Percentiles rank a stretch among this genome's conserved stretches.
phyloP scores from a whole-genome alignment of 2,888 invertebrate species.

The Xestia sexstrigata region DNA sequence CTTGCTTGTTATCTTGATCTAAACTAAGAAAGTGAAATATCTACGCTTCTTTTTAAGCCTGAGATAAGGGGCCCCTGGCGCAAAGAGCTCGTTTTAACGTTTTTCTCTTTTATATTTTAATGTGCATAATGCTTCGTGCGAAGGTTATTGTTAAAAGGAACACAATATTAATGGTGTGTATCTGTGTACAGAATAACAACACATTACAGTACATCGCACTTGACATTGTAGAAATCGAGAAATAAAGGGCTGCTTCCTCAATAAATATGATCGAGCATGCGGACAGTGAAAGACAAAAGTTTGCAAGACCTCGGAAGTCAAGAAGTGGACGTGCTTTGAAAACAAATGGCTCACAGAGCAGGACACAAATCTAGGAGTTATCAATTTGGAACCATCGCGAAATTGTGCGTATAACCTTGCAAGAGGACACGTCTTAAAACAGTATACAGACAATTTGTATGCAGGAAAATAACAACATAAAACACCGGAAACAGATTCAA shows the following conservation, averaged over 20 bases:
- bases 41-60: constrained; percentile 77
- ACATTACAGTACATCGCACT: constrained; percentile 51
- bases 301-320: constrained; percentile 68
- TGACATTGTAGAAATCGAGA: constrained; percentile 68
- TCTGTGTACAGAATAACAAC: constrained; percentile 42
- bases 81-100: constrained; percentile 63
- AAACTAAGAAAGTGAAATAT: constrained; percentile 82
- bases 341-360: constrained; percentile 61
- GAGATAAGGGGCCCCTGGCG: constrained; percentile 72
- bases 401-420: constrained; percentile 42
- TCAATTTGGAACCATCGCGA: constrained; percentile 34
- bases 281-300: constrained; percentile 67
- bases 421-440: constrained; percentile 30
- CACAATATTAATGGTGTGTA: constrained; percentile 50
- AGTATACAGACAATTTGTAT: constrained; percentile 11
- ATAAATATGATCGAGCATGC: constrained; percentile 75
- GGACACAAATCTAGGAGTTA: constrained; percentile 61
- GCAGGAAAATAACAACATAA: constrained; percentile 46
- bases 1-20: constrained; percentile 83
- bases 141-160: constrained; percentile 51
- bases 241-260: constrained; percentile 76
- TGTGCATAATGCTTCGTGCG: constrained; percentile 46
- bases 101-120: constrained; percentile 65
- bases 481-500: constrained; percentile 39
- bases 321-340: constrained; percentile 62